These are phyloP conservation scores for Mystacornis crossleyi DNA, from an alignment of 2,113 vertebrate genomes.

Conservation along the genomic window DNA sequence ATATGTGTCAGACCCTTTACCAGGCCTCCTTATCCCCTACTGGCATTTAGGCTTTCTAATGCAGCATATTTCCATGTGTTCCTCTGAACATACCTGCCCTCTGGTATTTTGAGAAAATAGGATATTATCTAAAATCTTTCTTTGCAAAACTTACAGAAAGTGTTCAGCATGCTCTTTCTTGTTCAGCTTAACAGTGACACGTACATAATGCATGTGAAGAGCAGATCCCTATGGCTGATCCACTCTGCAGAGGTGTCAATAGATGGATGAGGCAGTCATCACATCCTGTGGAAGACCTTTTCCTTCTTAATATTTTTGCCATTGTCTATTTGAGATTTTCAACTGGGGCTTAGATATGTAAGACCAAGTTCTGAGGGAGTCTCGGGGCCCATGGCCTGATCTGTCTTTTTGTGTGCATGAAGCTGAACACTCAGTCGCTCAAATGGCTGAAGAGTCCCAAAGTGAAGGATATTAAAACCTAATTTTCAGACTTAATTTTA, in stretches of 20 bases:
- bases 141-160: background rate
- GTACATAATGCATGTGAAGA: background rate
- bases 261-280: background rate
- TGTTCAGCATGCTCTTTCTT: background rate
- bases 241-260: background rate
- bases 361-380: background rate
- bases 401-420: background rate
- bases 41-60: background rate
- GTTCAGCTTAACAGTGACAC: background rate
- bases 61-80: background rate
- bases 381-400: background rate
- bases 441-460: constrained; percentile 33
- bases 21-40: background rate
- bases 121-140: background rate
- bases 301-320: background rate
- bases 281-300: background rate
- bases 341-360: fast-evolving
- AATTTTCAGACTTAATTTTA: constrained; percentile 54
- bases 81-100: background rate
- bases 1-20: background rate
- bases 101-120: background rate
- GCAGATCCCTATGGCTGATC: background rate
- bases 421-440: background rate
- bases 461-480: constrained; percentile 47
- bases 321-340: background rate